These are phyloP conservation scores for Streptopelia turtur DNA, from an alignment of 2,797 vertebrate species.

Conservation along the genomic window DNA sequence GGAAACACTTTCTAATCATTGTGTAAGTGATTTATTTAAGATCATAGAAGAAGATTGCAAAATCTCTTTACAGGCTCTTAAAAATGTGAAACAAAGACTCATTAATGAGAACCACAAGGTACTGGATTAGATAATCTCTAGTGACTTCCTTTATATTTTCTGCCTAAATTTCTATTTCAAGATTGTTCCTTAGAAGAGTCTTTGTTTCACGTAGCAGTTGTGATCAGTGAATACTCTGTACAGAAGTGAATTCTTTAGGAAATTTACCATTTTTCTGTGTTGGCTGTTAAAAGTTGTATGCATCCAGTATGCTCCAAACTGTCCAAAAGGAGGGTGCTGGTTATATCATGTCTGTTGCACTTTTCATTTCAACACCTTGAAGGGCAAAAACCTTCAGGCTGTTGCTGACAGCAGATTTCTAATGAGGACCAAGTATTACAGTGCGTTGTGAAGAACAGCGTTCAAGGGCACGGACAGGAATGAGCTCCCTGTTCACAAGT, in stretches of 20 bases:
- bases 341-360: neutral
- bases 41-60: neutral
- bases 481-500: neutral
- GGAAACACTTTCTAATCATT: neutral
- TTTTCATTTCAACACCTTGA: neutral
- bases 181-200: neutral
- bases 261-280: neutral
- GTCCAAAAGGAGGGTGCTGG: neutral
- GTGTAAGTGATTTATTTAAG: neutral
- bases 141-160: neutral
- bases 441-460: neutral
- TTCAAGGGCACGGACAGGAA: neutral
- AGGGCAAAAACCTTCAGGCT: constrained; percentile 10
- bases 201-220: neutral
- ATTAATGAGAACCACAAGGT: neutral
- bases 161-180: neutral
- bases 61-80: neutral
- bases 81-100: neutral
- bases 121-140: neutral
- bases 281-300: neutral
- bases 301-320: neutral
- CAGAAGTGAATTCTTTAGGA: neutral
- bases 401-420: constrained; percentile 20
- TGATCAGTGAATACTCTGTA: neutral
- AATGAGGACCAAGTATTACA: neutral